Conservation (phyloP, 2,888 invertebrate genomes). For the Tortrix viridana region DNA sequence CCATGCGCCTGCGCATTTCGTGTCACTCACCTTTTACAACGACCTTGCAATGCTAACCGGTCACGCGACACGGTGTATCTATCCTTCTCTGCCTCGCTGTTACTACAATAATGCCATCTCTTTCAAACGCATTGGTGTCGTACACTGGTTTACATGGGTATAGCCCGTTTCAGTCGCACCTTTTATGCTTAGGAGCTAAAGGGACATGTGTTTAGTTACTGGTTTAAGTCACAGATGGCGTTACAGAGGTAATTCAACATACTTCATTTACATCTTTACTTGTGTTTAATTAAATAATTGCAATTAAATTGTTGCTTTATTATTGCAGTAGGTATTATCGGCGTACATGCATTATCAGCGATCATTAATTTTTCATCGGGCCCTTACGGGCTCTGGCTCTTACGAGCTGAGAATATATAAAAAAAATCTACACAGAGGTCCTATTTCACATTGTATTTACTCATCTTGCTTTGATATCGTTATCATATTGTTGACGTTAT, state of each 20-base stretch:
- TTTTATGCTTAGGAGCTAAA: constrained; percentile 47
- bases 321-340: too few relatives aligned
- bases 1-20: constrained; percentile 53
- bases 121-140: constrained; percentile 48
- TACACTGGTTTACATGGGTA: constrained; percentile 40
- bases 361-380: not conserved
- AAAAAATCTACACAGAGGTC: too few relatives aligned
- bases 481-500: too few relatives aligned
- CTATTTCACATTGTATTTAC: too few relatives aligned
- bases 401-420: too few relatives aligned
- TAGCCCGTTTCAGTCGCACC: constrained; percentile 50
- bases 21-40: constrained; percentile 76
- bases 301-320: not conserved
- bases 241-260: not conserved
- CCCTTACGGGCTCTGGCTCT: too few relatives aligned
- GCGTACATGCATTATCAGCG: not conserved
- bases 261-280: not conserved
- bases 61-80: constrained; percentile 63
- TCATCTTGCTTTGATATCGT: too few relatives aligned
- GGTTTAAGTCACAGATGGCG: constrained; percentile 22
- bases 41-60: constrained; percentile 84
- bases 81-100: constrained; percentile 51
- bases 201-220: constrained; percentile 49
- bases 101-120: constrained; percentile 48
- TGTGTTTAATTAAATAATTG: too few relatives aligned